These are phyloP conservation scores for Anguilla rostrata DNA, from an alignment of 2,113 vertebrate genomes.

Conservation along the genomic window DNA sequence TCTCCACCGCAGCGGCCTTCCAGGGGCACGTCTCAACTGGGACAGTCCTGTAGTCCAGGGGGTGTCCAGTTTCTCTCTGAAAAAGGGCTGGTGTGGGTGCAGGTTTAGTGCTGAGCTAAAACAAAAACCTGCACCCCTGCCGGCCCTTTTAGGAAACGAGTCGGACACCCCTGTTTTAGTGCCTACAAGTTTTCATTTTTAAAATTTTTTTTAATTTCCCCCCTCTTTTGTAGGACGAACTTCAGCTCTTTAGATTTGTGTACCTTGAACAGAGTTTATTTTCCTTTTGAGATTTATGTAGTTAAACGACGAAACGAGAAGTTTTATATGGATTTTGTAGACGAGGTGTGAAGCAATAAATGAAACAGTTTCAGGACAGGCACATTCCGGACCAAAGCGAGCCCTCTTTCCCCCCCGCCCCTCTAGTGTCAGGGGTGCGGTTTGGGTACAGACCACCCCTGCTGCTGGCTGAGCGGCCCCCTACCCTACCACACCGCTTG, in stretches of 20 bases:
- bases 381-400: conserved; percentile 68
- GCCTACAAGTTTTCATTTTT: not conserved
- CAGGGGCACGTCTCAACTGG: too few relatives aligned
- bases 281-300: not conserved
- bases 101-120: too few relatives aligned
- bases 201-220: too few relatives aligned
- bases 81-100: too few relatives aligned
- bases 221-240: not conserved
- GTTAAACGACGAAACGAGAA: not conserved
- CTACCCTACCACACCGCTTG: conserved; percentile 16
- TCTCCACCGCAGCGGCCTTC: too few relatives aligned
- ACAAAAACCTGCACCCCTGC: too few relatives aligned
- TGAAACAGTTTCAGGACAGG: conserved; percentile 5
- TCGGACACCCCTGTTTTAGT: not conserved
- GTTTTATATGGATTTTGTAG: not conserved
- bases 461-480: not conserved
- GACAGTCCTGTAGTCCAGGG: too few relatives aligned
- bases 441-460: conserved; percentile 28
- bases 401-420: conserved; percentile 45
- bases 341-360: conserved; percentile 4
- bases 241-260: not conserved
- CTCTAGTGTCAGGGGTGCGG: conserved; percentile 43
- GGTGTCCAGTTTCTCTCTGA: too few relatives aligned
- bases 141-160: too few relatives aligned
- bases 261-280: not conserved